phyloP scores from a whole-genome alignment of 1,140 invertebrate species.

The Hypothenemus hampei region DNA sequence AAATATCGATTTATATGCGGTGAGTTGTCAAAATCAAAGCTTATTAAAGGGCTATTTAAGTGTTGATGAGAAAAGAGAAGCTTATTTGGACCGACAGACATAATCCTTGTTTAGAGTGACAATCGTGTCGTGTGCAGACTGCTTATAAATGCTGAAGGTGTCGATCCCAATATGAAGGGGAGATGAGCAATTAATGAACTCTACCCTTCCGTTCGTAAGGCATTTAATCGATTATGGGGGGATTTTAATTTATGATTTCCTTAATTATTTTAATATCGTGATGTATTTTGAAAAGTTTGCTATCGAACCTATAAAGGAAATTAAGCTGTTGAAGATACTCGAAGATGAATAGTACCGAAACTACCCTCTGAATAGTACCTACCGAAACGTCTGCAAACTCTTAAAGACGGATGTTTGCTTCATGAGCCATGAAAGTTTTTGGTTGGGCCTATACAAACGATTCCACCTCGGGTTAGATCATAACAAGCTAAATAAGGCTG shows the following conservation, averaged over 20 bases:
- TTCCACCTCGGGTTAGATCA: conserved; percentile 17
- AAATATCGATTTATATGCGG: conserved; percentile 20
- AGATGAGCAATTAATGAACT: conserved; percentile 35
- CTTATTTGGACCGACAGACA: conserved; percentile 21
- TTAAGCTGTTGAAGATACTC: conserved; percentile 5
- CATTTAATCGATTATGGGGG: conserved; percentile 24
- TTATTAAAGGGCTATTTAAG: conserved; percentile 26
- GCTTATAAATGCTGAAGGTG: conserved; percentile 28
- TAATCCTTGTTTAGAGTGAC: conserved; percentile 33
- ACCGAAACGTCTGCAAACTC: conserved; percentile 8
- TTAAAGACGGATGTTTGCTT: conserved; percentile 22
- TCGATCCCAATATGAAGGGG: conserved; percentile 32
- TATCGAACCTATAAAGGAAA: too few species aligned
- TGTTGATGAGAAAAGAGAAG: conserved; percentile 19
- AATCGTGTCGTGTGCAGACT: conserved; percentile 28
- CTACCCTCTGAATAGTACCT: conserved; percentile 4
- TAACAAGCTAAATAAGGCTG: conserved; percentile 12
- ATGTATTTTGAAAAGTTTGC: too few species aligned
- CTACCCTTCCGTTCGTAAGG: conserved; percentile 14
- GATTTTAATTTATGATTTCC: not conserved
- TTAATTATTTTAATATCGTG: too few species aligned
- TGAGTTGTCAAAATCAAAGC: conserved; percentile 21
- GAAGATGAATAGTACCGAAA: conserved; percentile 9
- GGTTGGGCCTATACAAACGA: conserved; percentile 3
- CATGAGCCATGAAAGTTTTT: conserved; percentile 18